These are phyloP conservation scores for Temnothorax curvispinosus DNA, from an alignment of 1,140 invertebrate species.

Conservation along the genomic window DNA sequence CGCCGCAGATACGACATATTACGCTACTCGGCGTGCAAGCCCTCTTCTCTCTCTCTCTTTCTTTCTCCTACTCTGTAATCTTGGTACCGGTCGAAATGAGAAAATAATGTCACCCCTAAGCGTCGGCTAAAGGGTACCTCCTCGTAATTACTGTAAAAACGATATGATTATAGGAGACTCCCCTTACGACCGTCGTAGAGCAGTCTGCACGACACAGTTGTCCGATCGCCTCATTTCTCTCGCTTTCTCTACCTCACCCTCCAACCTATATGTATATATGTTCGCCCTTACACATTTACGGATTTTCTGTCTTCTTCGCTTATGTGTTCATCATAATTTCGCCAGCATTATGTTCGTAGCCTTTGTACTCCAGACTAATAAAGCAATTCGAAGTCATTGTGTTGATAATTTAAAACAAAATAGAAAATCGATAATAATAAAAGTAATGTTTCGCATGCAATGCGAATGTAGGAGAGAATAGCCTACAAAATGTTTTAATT, in stretches of 20 bases:
- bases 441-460: neutral
- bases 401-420: slow-evolving; percentile 24
- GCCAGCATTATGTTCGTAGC: neutral
- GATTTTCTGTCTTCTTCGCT: neutral
- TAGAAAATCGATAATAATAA: neutral
- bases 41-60: neutral
- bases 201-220: slow-evolving; percentile 21
- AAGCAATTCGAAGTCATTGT: neutral
- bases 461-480: neutral
- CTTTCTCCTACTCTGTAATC: slow-evolving; percentile 48
- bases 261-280: neutral
- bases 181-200: neutral
- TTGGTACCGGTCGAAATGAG: slow-evolving; percentile 68
- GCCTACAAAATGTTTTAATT: neutral
- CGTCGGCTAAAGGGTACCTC: slow-evolving; percentile 60
- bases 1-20: slow-evolving; percentile 59
- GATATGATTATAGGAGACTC: slow-evolving; percentile 75
- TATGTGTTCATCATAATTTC: neutral
- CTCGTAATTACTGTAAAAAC: slow-evolving; percentile 79
- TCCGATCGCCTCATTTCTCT: slow-evolving; percentile 36
- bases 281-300: neutral
- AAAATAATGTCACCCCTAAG: slow-evolving; percentile 73
- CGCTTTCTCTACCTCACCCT: neutral
- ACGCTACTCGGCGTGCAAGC: slow-evolving; percentile 19
- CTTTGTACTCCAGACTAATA: neutral